These are phyloP conservation scores for Drosophila cognata DNA, from an alignment of 2,888 invertebrate genomes.

Conservation along the genomic window DNA sequence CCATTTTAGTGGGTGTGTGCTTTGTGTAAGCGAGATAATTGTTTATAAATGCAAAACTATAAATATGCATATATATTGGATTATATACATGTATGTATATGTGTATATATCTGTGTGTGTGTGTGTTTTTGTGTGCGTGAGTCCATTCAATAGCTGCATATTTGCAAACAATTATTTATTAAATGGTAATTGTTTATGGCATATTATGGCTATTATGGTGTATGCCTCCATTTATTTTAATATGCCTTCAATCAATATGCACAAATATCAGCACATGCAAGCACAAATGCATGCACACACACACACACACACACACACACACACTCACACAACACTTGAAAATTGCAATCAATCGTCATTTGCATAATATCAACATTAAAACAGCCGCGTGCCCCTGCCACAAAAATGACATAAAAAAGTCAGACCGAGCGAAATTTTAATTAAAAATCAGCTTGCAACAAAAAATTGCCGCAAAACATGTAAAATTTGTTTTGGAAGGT, in stretches of 20 bases:
- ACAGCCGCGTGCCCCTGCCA: conserved; percentile 38
- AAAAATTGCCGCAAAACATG: conserved; percentile 26
- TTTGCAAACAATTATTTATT: conserved; percentile 60
- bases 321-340: not conserved
- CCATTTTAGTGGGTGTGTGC: conserved; percentile 23
- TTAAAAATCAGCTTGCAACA: conserved; percentile 61
- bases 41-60: conserved; percentile 52
- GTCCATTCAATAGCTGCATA: conserved; percentile 35
- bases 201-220: conserved; percentile 57
- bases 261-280: conserved; percentile 3
- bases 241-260: conserved; percentile 58
- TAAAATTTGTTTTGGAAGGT: conserved; percentile 41
- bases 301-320: conserved; percentile 7
- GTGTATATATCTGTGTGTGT: not conserved
- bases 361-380: conserved; percentile 73
- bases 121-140: not conserved
- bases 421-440: conserved; percentile 54
- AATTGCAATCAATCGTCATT: conserved; percentile 74
- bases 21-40: conserved; percentile 51
- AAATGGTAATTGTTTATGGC: conserved; percentile 72
- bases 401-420: conserved; percentile 11
- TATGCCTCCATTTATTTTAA: conserved; percentile 65
- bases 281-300: conserved; percentile 1
- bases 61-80: conserved; percentile 27
- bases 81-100: conserved; percentile 6